These are phyloP conservation scores for Heliocidaris erythrogramma DNA, from an alignment of 35 echinoderm and acorn worm species.

Conservation along the genomic window DNA sequence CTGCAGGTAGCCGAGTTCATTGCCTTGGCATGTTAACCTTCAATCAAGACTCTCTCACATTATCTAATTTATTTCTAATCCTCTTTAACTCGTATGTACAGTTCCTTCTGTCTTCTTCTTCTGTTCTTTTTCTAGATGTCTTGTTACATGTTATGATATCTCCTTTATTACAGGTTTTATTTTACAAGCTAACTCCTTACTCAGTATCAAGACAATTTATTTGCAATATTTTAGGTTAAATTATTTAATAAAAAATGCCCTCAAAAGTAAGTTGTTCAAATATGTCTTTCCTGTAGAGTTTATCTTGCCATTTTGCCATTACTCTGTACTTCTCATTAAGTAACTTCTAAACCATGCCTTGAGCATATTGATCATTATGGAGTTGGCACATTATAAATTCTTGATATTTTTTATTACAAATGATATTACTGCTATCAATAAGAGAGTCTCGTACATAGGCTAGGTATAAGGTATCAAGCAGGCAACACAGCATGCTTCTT, in stretches of 20 bases:
- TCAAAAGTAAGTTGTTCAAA: not conserved
- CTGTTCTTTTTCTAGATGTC: not conserved
- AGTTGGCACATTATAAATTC: no score
- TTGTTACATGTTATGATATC: not conserved
- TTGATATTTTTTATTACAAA: no score
- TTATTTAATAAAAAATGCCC: no score
- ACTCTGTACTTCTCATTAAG: not conserved
- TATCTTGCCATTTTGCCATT: not conserved
- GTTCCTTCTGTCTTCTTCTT: not conserved
- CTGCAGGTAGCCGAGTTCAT: slow-evolving; percentile 48
- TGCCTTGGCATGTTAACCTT: not conserved
- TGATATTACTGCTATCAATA: not conserved
- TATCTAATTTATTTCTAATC: not conserved
- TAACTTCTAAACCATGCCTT: not conserved
- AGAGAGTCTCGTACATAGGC: not conserved
- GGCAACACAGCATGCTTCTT: not conserved
- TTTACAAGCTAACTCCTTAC: not conserved
- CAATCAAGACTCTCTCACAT: slow-evolving; percentile 10
- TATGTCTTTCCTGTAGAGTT: not conserved
- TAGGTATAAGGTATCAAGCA: not conserved
- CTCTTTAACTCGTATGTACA: not conserved
- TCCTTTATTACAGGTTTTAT: not conserved
- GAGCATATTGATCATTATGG: not conserved
- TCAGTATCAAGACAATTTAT: not conserved
- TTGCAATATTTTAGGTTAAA: not conserved